Conservation (phyloP, 2,797 vertebrate species). For the Poeciliopsis infans region DNA sequence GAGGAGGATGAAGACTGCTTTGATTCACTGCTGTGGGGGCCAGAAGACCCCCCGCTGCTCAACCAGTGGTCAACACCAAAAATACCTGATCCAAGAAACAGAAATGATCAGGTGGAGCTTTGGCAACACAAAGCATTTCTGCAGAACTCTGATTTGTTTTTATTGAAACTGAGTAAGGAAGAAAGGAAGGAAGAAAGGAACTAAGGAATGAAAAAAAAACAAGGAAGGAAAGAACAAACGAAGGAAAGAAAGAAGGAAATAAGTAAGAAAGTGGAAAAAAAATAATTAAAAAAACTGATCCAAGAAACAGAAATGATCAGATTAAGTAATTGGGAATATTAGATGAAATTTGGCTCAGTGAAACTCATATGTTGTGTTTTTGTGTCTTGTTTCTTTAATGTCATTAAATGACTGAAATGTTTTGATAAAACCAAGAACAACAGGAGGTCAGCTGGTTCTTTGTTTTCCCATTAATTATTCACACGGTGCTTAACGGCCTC, state of each 20-base stretch:
- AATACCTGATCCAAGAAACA: neutral
- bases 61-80: slow-evolving; percentile 45
- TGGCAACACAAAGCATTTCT: neutral
- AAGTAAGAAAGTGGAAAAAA: too few species aligned
- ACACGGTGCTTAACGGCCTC: slow-evolving; percentile 60
- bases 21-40: slow-evolving; percentile 76
- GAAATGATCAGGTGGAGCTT: neutral
- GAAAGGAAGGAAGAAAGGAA: too few species aligned
- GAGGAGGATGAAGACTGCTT: slow-evolving; percentile 40
- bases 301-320: too few species aligned
- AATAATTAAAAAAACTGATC: too few species aligned
- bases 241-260: too few species aligned
- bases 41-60: slow-evolving; percentile 69
- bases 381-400: neutral
- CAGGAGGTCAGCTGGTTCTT: slow-evolving; percentile 56
- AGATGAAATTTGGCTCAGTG: neutral
- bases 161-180: neutral
- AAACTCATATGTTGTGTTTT: neutral
- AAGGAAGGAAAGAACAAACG: too few species aligned
- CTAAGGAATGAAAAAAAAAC: too few species aligned
- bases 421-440: slow-evolving; percentile 13
- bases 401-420: neutral
- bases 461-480: slow-evolving; percentile 73
- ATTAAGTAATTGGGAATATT: too few species aligned
- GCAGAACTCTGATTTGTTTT: neutral